Conservation (phyloP, 1,140 invertebrate genomes). For the Drosophila albomicans region DNA sequence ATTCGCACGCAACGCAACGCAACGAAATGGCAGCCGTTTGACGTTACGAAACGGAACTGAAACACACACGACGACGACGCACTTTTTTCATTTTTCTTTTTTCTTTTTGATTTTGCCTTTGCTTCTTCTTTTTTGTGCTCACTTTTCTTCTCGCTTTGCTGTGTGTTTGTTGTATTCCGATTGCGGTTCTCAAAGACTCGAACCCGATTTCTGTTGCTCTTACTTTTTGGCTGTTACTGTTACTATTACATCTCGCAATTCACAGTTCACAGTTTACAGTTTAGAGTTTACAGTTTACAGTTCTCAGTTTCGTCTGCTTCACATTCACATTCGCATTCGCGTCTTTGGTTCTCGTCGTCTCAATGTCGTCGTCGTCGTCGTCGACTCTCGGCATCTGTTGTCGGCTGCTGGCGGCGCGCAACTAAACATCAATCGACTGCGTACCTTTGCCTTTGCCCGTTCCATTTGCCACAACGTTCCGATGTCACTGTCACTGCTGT, state of each 20-base stretch:
- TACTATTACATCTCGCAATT: background rate
- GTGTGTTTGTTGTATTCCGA: background rate
- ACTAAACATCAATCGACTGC: constrained; percentile 40
- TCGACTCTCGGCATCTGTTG: constrained; percentile 67
- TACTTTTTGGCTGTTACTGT: background rate
- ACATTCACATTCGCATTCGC: constrained; percentile 5
- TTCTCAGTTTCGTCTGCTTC: constrained; percentile 39
- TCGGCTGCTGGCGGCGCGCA: constrained; percentile 68
- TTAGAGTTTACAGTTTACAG: constrained; percentile 12
- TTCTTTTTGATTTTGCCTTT: too few species aligned
- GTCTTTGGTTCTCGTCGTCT: constrained; percentile 27
- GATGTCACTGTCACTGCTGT: constrained; percentile 7
- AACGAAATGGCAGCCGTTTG: constrained; percentile 22
- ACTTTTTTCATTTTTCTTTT: constrained; percentile 30
- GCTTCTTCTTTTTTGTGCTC: too few species aligned
- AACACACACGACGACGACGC: constrained; percentile 36
- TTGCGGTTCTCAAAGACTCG: constrained; percentile 10
- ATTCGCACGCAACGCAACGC: constrained; percentile 58
- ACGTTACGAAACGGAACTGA: constrained; percentile 53
- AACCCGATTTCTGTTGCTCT: constrained; percentile 10
- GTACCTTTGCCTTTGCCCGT: constrained; percentile 14
- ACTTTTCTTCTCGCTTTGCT: background rate
- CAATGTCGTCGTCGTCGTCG: background rate
- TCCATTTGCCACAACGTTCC: constrained; percentile 9
- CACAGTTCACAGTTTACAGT: constrained; percentile 17